Evolutionary conservation across 2,113 vertebrate species (phyloP), one percentile per base, ranked within the genome.

Genomic region (Limnothrissa miodon): DNA sequence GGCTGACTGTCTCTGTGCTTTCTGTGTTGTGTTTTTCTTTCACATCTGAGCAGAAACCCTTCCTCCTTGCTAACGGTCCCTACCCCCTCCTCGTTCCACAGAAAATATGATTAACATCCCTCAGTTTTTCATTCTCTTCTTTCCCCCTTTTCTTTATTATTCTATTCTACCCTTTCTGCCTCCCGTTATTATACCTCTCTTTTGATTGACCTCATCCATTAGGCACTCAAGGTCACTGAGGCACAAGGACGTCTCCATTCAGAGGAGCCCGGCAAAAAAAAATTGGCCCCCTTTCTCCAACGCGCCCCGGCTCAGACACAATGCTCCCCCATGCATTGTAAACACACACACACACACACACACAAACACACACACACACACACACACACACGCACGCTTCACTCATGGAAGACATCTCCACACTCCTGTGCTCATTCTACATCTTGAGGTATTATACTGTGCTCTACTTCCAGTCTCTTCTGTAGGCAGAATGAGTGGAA

Each of bases 221-320:
- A 90, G 83, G 78, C 84, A 85, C 78, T 81, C 90, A 93, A 93
- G 92, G 93, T 93, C 89, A 91, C 89, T 79, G 84, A 85, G 85
- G 88, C 84, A 91, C 90, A 88, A 90, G 90, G 90, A 88, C 90
- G 81, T 70, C 85, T 86, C 84, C 86, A 90, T 86, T 87, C 85
- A 89, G 89, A 80, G 78, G 45, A 66, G 79, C 11, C 51, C 13
- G 25, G 53, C 45, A 81, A 59, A 78, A 42, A 42, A 42, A 42
- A 42, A 42, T 42, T 46, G 17, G 48, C 53, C 51, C 80, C 70
- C 29, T 80, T 79, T 81, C 44, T 83, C 25, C 8, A 66, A 25
- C 29, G n/a, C n/a, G 56, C 56, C n/a, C n/a, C 8, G n/a, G 56
- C n/a, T 36, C 62, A 70, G 62, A 70, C 29, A 70, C 62, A 70